Conservation (phyloP, 2,113 vertebrate genomes). For the Calidris pugnax region DNA sequence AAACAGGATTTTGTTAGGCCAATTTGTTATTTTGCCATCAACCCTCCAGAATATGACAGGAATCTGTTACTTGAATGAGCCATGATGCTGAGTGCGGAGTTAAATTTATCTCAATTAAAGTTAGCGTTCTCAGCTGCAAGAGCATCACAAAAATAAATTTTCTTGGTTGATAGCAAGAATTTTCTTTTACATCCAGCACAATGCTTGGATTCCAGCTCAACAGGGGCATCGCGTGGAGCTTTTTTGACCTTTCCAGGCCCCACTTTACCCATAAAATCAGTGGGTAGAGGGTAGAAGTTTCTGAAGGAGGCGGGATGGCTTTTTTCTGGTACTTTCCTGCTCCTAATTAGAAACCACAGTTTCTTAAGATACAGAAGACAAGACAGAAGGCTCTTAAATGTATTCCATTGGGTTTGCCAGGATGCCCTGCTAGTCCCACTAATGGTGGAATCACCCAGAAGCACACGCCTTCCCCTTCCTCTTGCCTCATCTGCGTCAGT, state of each 20-base stretch:
- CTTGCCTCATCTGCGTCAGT: constrained; percentile 5
- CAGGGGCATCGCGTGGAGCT: not conserved
- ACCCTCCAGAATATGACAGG: not conserved
- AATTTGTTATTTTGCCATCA: not conserved
- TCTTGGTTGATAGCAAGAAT: not conserved
- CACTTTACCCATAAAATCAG: not conserved
- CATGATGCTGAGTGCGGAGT: not conserved
- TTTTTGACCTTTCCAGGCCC: not conserved
- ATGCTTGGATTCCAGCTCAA: not conserved
- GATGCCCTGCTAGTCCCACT: not conserved
- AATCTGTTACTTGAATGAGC: constrained; percentile 10
- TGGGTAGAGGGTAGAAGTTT: not conserved
- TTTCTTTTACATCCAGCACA: accelerated
- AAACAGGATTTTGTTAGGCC: not conserved
- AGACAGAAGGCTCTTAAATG: not conserved
- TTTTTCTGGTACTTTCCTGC: not conserved
- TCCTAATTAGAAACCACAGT: not conserved
- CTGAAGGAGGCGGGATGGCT: not conserved
- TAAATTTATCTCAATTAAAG: constrained; percentile 33
- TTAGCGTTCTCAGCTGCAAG: not conserved
- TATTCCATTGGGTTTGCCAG: not conserved
- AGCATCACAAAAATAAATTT: not conserved
- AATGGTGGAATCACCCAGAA: not conserved
- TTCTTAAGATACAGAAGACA: not conserved
- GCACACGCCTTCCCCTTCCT: not conserved